Conservation (phyloP, 2,888 invertebrate genomes). For the Cryptocephalus moraei region DNA sequence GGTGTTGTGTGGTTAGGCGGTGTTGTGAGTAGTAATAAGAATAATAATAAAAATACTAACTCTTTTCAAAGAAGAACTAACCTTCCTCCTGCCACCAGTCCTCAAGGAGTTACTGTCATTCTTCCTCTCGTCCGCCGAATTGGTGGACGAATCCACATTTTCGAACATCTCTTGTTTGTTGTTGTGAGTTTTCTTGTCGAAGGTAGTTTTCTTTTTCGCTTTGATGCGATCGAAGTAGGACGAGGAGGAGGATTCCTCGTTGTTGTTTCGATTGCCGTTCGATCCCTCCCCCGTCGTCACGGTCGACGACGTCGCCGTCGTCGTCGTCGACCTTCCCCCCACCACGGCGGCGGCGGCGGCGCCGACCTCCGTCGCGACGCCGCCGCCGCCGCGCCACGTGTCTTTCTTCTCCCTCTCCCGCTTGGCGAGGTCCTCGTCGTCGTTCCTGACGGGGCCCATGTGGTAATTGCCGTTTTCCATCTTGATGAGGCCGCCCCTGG, state of each 20-base stretch:
- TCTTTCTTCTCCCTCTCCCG: slow-evolving; percentile 12
- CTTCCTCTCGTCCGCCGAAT: slow-evolving; percentile 21
- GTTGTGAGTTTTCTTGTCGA: neutral
- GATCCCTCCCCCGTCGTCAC: neutral
- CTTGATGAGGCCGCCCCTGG: slow-evolving; percentile 56
- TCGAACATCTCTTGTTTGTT: slow-evolving; percentile 14
- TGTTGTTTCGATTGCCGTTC: slow-evolving; percentile 9
- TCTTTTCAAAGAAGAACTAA: slow-evolving; percentile 18
- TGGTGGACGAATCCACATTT: slow-evolving; percentile 19
- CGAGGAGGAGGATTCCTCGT: too few species aligned
- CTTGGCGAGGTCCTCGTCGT: slow-evolving; percentile 15
- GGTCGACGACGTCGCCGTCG: neutral
- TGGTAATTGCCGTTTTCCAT: slow-evolving; percentile 59
- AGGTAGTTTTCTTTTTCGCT: slow-evolving; percentile 10
- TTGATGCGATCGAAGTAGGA: slow-evolving; percentile 5
- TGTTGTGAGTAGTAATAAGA: neutral
- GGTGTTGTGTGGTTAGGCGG: too few species aligned
- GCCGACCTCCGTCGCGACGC: slow-evolving; percentile 11
- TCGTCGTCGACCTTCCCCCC: slow-evolving; percentile 15
- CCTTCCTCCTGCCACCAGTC: slow-evolving; percentile 51
- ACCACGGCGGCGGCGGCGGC: slow-evolving; percentile 9
- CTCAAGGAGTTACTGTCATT: slow-evolving; percentile 32
- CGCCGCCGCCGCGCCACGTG: slow-evolving; percentile 12
- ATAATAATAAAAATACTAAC: too few species aligned
- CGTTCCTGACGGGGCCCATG: slow-evolving; percentile 46